Conservation (phyloP, 2,797 vertebrate species). For the Phyllotis vaccarum region DNA sequence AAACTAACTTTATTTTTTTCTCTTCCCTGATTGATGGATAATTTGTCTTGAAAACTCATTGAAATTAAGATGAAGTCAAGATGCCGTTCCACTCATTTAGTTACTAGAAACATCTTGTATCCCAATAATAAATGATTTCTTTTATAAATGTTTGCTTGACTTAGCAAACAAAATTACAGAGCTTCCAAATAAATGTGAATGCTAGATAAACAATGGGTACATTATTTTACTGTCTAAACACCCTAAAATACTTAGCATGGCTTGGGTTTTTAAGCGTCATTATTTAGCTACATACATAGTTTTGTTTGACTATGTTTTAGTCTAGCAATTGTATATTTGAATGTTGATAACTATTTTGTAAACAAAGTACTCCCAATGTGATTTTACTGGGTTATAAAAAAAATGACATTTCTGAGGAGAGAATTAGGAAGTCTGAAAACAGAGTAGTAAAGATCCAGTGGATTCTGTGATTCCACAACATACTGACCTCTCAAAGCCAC, state of each 20-base stretch:
- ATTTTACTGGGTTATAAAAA: slow-evolving; percentile 21
- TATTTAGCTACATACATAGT: background rate
- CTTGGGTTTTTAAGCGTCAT: background rate
- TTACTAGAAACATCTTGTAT: background rate
- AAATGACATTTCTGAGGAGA: background rate
- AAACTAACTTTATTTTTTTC: background rate
- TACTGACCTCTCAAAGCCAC: background rate
- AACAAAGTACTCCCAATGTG: slow-evolving; percentile 23
- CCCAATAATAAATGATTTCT: background rate
- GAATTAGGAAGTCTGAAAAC: background rate
- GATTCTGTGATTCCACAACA: background rate
- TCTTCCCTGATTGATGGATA: background rate
- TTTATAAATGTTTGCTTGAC: background rate
- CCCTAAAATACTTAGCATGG: background rate
- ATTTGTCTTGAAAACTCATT: slow-evolving; percentile 45
- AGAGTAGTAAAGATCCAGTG: background rate
- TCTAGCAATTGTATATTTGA: background rate
- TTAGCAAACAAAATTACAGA: background rate
- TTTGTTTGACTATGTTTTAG: background rate
- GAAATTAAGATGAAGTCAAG: background rate
- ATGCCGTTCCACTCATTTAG: background rate
- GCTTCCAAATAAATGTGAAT: background rate
- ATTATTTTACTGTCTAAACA: background rate
- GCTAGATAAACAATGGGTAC: slow-evolving; percentile 3
- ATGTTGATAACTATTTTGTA: background rate